Percentiles rank a stretch among this genome's conserved stretches.
These are phyloP conservation scores for Sardina pilchardus DNA, from an alignment of 2,113 vertebrate genomes.

Conservation along the genomic window DNA sequence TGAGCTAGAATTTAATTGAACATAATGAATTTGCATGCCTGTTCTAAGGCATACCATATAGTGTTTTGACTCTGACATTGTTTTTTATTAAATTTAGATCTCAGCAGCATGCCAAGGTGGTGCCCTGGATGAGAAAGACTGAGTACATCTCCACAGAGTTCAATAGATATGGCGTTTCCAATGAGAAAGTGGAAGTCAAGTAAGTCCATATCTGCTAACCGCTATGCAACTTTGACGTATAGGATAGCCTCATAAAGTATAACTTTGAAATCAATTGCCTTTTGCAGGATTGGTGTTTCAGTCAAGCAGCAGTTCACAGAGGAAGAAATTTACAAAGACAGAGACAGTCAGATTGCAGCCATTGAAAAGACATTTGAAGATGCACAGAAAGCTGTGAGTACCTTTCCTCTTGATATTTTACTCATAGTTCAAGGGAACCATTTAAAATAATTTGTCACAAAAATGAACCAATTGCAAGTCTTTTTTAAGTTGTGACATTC, in stretches of 20 bases:
- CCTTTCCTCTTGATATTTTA: neutral
- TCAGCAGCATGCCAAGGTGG: conserved; percentile 93
- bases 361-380: conserved; percentile 97
- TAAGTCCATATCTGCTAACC: conserved; percentile 62
- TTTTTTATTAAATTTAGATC: conserved; percentile 64
- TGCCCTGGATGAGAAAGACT: conserved; percentile 95
- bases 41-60: neutral
- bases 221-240: neutral
- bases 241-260: neutral
- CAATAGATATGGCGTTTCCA: conserved; percentile 90
- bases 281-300: conserved; percentile 85
- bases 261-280: neutral
- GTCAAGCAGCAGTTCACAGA: conserved; percentile 97
- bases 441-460: neutral
- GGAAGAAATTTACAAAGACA: conserved; percentile 94
- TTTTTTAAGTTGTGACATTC: neutral
- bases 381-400: conserved; percentile 84
- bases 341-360: conserved; percentile 92
- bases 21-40: neutral
- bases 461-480: neutral
- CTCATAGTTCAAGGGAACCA: neutral
- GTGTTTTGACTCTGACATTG: neutral
- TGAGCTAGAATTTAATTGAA: conserved; percentile 42
- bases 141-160: conserved; percentile 96
- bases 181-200: conserved; percentile 97